Evolutionary conservation across 92 coral and sea anemone genomes (phyloP), one percentile per base, ranked within the genome.

Genomic region (Bergia puertoricense): DNA sequence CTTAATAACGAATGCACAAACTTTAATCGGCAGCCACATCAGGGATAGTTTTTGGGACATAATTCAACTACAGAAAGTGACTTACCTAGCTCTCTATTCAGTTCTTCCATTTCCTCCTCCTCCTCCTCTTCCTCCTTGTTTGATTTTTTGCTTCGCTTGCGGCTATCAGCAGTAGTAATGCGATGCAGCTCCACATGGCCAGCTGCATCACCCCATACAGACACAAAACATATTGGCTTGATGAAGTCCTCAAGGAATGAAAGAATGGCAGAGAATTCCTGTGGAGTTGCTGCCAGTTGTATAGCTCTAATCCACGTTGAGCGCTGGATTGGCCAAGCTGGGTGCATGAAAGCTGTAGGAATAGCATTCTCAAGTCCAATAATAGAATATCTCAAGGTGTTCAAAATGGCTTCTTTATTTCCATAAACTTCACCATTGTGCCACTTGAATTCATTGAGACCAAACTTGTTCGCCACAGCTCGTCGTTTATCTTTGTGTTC

Each of bases 281-380:
- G 78, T 57, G 97, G 96, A 7, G 97, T 95, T 81, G 93, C 91
- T 16, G 98, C 89, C 87, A 95, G 62, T 48, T 97, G 99, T 23
- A 97, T 97, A 45, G 99, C 98, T 74, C 93, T 89, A 6, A 97
- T 96, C 99, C 99, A 97, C 14, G 99, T 91, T n/a, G 99, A 94
- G 8, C 99, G 95, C 91, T 97, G 99, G 22, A 97, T 59, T 3
- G 99, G 98, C 99, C 99, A 97, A 6, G 90, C 90, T 48, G 99
- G 99, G 90, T 97, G 99, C 99, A 97, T 97, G 81, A 97, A 97
- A 23, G 99, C 90, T 2, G 97, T 76, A 20, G 99, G 97, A n/a
- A 97, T 89, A 54, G 92, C 91, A 81, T 93, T 95, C 91, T 97
- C 99, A 74, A 97, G 92, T 45, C 92, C 92, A 40, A 95, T 98